These are phyloP conservation scores for Megamerina dolium DNA, from an alignment of 2,888 invertebrate species.

Conservation along the genomic window DNA sequence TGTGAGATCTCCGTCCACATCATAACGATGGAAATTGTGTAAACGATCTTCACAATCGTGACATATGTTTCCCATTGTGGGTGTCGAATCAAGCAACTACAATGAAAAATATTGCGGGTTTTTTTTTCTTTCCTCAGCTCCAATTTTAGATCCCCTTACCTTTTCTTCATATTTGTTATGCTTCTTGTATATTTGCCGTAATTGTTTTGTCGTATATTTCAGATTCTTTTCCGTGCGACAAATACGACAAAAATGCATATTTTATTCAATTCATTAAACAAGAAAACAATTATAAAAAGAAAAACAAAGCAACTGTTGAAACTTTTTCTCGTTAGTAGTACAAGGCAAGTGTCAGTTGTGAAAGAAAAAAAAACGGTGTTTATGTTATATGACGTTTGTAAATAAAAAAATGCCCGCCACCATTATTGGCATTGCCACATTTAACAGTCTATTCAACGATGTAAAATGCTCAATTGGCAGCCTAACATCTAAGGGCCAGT, in stretches of 20 bases:
- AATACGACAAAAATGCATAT: constrained; percentile 24
- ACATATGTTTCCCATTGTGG: constrained; percentile 25
- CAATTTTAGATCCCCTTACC: neutral
- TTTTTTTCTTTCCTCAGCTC: no score
- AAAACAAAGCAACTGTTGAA: neutral
- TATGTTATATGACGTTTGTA: no score
- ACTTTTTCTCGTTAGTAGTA: no score
- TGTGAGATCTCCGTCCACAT: constrained; percentile 16
- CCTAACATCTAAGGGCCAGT: no score
- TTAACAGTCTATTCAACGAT: no score
- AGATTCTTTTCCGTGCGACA: constrained; percentile 26
- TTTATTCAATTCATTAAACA: no score
- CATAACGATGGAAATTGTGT: constrained; percentile 23
- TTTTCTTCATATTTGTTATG: constrained; percentile 9
- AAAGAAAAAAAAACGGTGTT: no score
- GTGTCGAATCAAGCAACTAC: constrained; percentile 17
- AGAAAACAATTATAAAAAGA: no score
- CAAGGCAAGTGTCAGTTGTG: no score
- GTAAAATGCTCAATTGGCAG: no score
- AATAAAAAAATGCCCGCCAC: no score
- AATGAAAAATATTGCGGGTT: constrained; percentile 4
- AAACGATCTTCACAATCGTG: constrained; percentile 24
- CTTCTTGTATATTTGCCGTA: constrained; percentile 20
- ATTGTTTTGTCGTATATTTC: constrained; percentile 23
- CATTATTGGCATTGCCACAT: no score